Evolutionary conservation across 2,888 invertebrate species (phyloP), one percentile per base, ranked within the genome.

Genomic region (Clostera curtula): DNA sequence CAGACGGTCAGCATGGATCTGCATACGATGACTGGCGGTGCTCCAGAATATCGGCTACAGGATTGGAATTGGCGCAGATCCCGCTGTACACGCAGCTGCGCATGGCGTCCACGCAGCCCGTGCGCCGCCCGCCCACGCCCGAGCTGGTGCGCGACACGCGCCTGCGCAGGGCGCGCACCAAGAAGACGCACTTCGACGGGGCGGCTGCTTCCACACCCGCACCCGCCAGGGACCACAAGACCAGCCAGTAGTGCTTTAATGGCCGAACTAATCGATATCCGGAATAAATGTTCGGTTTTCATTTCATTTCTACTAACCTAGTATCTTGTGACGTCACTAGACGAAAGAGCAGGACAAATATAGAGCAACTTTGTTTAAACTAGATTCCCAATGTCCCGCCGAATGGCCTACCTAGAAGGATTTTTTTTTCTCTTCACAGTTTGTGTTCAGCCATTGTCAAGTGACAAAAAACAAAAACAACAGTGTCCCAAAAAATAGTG

Each of bases 41-140:
- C n/a, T n/a, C n/a, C n/a, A 86, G 37, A 77, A 70, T 13, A 77
- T 80, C 15, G n/a, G 12, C 1, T 27, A 35, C 16, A 19, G 24
- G n/a, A n/a, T n/a, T 25, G 24, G 4, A 5, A 1, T 11, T 24
- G 16, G 13, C 15, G 1, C 51, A 89, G 89, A 90, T 90, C 64
- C 90, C 91, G 27, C 86, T 91, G 37, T 91, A 90, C 69, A 64
- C 86, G 31, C 90, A 91, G 69, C 73, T 91, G 41, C 85, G 86
- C 49, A 85, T 89, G 60, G 86, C 88, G 44, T 77, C 85, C 21
- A 84, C 88, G 24, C 62, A 65, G 52, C 82, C 87, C 28, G 76
- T 90, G 46, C 74, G 82, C 25, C 76, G 85, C 17, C 86, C 89
- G 29, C 56, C 79, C 26, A 87, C 87, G 36, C 89, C 90, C 10